Conservation (phyloP, 2,113 vertebrate species). For the Opisthocomus hoazin region DNA sequence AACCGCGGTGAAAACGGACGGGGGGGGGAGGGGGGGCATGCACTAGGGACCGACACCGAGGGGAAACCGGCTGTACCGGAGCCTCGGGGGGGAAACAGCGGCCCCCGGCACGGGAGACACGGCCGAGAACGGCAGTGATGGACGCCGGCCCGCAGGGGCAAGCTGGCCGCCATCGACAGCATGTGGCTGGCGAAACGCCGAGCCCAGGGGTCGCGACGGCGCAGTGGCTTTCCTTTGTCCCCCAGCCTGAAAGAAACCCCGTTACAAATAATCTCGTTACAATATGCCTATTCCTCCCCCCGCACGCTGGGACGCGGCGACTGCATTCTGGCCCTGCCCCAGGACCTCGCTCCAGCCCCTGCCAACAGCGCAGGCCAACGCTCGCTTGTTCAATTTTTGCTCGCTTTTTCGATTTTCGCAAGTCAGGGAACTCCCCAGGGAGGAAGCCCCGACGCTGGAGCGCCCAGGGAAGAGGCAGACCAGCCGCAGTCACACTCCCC, state of each 20-base stretch:
- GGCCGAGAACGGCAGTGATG: no score
- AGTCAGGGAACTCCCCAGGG: not conserved
- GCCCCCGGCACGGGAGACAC: no score
- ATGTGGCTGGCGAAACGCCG: no score
- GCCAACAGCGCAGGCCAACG: no score
- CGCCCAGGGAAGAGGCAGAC: not conserved
- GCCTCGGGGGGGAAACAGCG: not conserved
- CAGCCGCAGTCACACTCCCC: not conserved
- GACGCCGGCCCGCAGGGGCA: no score
- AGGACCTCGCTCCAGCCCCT: not conserved
- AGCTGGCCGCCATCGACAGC: no score
- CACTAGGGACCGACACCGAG: constrained; percentile 5
- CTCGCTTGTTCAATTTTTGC: no score
- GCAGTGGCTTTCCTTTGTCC: not conserved
- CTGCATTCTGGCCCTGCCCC: not conserved
- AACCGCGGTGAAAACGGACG: constrained; percentile 1
- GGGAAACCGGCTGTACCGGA: not conserved
- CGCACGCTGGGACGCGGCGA: rapidly evolving
- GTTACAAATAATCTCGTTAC: not conserved
- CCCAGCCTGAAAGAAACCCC: not conserved
- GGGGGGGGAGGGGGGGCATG: not conserved
- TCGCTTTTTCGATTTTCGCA: no score
- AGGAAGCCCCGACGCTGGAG: not conserved
- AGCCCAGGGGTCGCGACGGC: not conserved
- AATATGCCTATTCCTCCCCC: not conserved